Base-by-base conservation (phyloP, 1,140 invertebrate species). In the Lepidurus packardi region DNA sequence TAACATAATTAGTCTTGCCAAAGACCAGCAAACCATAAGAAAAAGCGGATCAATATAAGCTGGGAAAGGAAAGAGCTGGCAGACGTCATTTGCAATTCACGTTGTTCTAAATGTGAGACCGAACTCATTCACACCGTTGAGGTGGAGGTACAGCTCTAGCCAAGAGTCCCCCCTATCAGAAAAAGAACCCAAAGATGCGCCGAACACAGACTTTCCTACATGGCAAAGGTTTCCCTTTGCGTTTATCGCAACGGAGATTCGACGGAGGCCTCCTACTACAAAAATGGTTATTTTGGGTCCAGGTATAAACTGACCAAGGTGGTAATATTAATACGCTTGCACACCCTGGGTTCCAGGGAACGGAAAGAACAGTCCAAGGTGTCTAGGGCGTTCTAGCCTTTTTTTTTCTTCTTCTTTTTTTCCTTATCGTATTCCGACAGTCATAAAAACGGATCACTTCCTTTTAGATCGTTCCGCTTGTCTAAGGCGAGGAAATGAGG, bases 1-100 rank as follows among this genome's bases (percentile, higher is more conserved):
- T 65, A 65, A 65, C 53, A 5, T 65, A 65, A 65, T 65, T 65
- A 65, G 53, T 65, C 53, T 21, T 65, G 21, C 53, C 53, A 65
- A 65, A 65, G 53, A n/a, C 16, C 53, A 65, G 53, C 53, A 65
- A 65, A 65, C 53, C 53, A 21, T 65, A 65, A 65, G 53, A 65
- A 65, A 65, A n/a, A n/a, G 53, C 53, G 53, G 53, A 65, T 65
- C 53, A 65, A 65, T 65, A 65, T 65, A 65, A 65, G 53, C 53
- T 21, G 21, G 53, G 53, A 65, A 16, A 21, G 21, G 53, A 8
- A 65, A 16, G 53, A 65, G 53, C 53, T 65, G 16, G 21, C 53
- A 65, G 53, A 65, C 53, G 53, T 65, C 53, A 65, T 21, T 65
- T 65, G 53, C 53, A 7, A 65, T 65, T 13, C 53, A 65, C 53